Percentiles rank a stretch among this genome's conserved stretches.
Conservation (phyloP, 2,797 vertebrate genomes). For the Labeo calbasu region DNA sequence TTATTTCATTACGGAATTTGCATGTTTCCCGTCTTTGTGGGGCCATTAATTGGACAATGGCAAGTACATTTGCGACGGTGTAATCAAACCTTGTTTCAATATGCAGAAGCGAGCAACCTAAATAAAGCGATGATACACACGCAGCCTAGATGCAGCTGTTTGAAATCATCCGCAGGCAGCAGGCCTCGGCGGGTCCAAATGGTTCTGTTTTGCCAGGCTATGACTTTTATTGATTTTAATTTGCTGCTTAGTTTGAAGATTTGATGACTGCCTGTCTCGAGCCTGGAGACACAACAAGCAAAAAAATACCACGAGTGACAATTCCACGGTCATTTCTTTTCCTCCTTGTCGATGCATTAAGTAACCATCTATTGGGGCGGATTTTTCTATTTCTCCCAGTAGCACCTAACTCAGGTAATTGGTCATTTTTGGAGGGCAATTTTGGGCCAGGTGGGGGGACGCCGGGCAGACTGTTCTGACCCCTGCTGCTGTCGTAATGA, state of each 20-base stretch:
- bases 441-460: conserved; percentile 77
- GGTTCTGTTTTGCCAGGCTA: conserved; percentile 43
- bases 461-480: conserved; percentile 79
- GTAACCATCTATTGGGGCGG: conserved; percentile 77
- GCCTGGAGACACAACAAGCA: conserved; percentile 56
- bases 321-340: conserved; percentile 68
- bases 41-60: conserved; percentile 90
- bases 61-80: conserved; percentile 85
- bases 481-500: conserved; percentile 82
- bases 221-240: conserved; percentile 63
- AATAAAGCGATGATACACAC: neutral
- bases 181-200: conserved; percentile 39
- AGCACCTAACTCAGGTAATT: conserved; percentile 74
- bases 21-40: conserved; percentile 89
- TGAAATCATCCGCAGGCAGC: conserved; percentile 44
- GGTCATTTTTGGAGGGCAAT: conserved; percentile 83
- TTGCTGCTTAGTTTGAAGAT: conserved; percentile 63
- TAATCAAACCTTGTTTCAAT: conserved; percentile 84
- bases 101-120: conserved; percentile 67
- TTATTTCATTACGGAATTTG: conserved; percentile 93
- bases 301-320: conserved; percentile 57
- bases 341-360: conserved; percentile 81
- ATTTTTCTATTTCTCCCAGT: conserved; percentile 66
- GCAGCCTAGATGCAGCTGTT: conserved; percentile 46
- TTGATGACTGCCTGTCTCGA: conserved; percentile 58